These are phyloP conservation scores for Colossoma macropomum DNA, from an alignment of 2,113 vertebrate genomes.

Conservation along the genomic window DNA sequence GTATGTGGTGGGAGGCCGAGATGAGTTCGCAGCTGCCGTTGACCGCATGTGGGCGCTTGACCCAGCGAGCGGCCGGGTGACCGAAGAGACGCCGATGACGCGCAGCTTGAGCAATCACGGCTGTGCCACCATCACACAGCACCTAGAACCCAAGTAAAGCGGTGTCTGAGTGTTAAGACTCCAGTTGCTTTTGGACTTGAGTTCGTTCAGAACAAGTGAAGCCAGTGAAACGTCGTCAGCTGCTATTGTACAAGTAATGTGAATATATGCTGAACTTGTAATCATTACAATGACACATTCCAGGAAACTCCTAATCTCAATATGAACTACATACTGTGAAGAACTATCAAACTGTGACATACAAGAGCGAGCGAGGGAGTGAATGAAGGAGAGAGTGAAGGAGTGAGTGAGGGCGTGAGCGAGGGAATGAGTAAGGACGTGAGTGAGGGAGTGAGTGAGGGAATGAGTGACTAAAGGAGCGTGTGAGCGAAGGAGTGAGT, in stretches of 20 bases:
- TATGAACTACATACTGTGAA: conserved; percentile 2
- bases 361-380: too few species aligned
- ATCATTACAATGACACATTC: background rate
- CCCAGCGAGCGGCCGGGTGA: conserved; percentile 61
- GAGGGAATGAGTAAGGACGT: background rate
- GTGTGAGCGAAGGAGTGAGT: too few species aligned
- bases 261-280: background rate
- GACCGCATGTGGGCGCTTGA: conserved; percentile 73
- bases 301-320: background rate
- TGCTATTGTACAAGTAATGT: background rate
- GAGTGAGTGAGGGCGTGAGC: too few species aligned
- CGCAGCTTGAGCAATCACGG: conserved; percentile 79
- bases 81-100: conserved; percentile 67
- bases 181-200: background rate
- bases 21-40: conserved; percentile 69
- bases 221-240: background rate
- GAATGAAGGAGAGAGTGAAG: background rate
- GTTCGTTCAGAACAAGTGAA: background rate
- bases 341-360: background rate
- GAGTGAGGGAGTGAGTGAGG: background rate
- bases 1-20: conserved; percentile 79
- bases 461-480: too few species aligned
- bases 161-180: background rate
- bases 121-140: conserved; percentile 80
- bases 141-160: conserved; percentile 1